Evolutionary conservation across 2,888 invertebrate species (phyloP), one percentile per base, ranked within the genome.

Genomic region (Leptogaster cylindrica): DNA sequence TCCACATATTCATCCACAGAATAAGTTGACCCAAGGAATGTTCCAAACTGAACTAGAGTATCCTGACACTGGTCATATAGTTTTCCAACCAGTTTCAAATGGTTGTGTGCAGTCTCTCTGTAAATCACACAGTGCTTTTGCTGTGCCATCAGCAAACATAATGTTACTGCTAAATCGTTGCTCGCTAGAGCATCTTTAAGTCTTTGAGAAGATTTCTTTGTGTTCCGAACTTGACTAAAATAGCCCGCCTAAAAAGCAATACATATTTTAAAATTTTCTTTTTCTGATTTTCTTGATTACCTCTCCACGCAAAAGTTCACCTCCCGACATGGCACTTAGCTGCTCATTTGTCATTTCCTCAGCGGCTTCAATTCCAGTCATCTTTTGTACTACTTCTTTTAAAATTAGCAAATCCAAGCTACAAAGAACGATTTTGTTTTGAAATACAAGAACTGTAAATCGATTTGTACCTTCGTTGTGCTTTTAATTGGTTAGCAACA

Each of bases 381-480:
- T 99, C 84, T 97, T 98, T 82, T 97, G 95, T 44, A 99, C 94
- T 72, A 99, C 92, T 83, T 99, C 98, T 79, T 97, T 94, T 65
- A 99, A 83, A 72, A 99, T 91, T 27, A 98, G 83, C 74, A 96
- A 84, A 82, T 97, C 97, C 84, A 90, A 88, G 82, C 93, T 91
- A 81, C 73, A 65, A 68, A 71, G 51, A 68, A 8, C 31, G 20
- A 14, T 4, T 14, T 5, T 25, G 18, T 18, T 3, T 14, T 25
- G 1, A 41, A 23, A 10, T n/a, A 25, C 3, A 12, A n/a, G 3
- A 2, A 10, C n/a, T n/a, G n/a, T n/a, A n/a, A n/a, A n/a, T n/a
- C n/a, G n/a, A n/a, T n/a, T n/a, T n/a, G n/a, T 80, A 93, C 93
- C 93, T 97, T 82, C 97, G 96, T 74, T 95, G 93, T 16, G 93